phyloP scores from a whole-genome alignment of 2,797 vertebrate species.

The Spheniscus humboldti region DNA sequence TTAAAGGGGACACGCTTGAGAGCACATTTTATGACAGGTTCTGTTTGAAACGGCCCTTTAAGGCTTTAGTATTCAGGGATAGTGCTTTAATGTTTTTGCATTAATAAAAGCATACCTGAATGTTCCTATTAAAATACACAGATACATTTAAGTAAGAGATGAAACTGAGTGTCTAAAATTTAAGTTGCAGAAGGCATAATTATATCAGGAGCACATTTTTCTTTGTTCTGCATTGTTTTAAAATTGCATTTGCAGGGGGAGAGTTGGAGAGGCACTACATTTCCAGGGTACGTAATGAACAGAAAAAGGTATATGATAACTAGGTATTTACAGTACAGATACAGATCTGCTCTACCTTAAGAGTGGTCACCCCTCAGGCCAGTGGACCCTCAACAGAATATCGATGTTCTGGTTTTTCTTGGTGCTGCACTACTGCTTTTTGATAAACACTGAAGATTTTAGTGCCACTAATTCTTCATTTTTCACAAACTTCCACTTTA shows the following conservation, averaged over 20 bases:
- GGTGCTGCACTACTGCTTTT: neutral
- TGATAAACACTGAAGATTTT: constrained; percentile 12
- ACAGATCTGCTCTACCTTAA: neutral
- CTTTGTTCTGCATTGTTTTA: constrained; percentile 59
- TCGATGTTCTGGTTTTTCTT: neutral
- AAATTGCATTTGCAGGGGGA: constrained; percentile 22
- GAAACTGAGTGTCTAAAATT: constrained; percentile 72
- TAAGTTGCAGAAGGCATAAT: constrained; percentile 70
- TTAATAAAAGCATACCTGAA: constrained; percentile 81
- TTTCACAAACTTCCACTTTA: neutral
- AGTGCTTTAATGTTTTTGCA: constrained; percentile 81
- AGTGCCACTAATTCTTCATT: neutral
- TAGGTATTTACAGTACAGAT: neutral
- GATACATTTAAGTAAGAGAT: constrained; percentile 83
- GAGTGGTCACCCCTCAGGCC: neutral
- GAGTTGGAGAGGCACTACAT: neutral
- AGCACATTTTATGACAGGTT: constrained; percentile 84
- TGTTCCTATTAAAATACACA: constrained; percentile 79
- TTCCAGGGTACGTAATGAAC: neutral
- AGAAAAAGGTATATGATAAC: neutral
- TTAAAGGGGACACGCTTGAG: constrained; percentile 85
- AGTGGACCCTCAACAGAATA: neutral
- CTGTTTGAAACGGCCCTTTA: constrained; percentile 78
- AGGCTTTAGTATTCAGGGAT: constrained; percentile 79
- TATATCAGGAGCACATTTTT: constrained; percentile 62